Conservation (phyloP, 2,797 vertebrate species). For the Premnoplex brunnescens region DNA sequence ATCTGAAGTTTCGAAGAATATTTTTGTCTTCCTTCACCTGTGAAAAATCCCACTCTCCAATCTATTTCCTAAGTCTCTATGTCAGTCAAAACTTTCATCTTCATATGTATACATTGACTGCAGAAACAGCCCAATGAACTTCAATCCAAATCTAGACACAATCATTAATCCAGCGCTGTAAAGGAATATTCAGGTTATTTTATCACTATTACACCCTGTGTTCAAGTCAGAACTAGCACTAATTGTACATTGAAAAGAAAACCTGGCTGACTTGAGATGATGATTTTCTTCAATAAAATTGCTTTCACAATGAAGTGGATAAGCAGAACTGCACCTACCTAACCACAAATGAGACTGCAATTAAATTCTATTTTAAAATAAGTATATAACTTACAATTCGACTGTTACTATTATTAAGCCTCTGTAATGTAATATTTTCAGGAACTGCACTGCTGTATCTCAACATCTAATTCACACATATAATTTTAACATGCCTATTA, state of each 20-base stretch:
- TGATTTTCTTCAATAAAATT: not conserved
- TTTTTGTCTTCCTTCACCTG: not conserved
- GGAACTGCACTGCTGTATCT: not conserved
- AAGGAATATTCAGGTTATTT: not conserved
- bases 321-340: not conserved
- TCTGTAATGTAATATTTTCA: not conserved
- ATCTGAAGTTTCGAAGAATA: not conserved
- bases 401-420: not conserved
- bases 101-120: not conserved
- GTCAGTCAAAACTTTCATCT: not conserved
- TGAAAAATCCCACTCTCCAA: fast-evolving
- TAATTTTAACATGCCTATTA: not conserved
- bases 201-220: not conserved
- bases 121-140: not conserved
- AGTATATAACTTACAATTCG: not conserved
- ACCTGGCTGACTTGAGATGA: not conserved
- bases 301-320: not conserved
- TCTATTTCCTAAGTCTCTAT: not conserved
- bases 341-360: not conserved
- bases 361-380: not conserved
- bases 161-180: not conserved
- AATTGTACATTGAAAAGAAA: not conserved
- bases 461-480: not conserved
- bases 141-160: not conserved
- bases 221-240: not conserved